phyloP scores from a whole-genome alignment of 64 coral and sea anemone genomes.

The Stichodactyla mertensii region DNA sequence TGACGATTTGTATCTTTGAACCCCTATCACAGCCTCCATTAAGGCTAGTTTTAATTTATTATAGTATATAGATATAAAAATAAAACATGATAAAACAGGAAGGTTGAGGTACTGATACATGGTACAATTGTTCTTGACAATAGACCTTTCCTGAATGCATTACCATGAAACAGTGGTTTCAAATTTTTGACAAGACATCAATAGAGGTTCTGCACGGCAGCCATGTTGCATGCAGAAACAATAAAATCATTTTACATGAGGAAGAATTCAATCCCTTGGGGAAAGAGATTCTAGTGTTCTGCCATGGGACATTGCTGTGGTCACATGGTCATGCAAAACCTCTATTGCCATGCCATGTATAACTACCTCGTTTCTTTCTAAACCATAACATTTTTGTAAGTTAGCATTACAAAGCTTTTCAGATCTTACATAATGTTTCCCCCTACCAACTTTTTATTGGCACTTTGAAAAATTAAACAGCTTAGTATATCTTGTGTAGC shows the following conservation, averaged over 20 bases:
- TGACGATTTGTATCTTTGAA: background rate
- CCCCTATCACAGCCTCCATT: background rate
- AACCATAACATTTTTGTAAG: background rate
- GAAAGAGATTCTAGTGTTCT: too few species aligned
- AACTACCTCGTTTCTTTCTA: background rate
- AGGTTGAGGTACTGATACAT: background rate
- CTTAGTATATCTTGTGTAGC: background rate
- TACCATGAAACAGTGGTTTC: too few species aligned
- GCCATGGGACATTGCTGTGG: too few species aligned
- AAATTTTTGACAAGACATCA: too few species aligned
- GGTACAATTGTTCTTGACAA: background rate
- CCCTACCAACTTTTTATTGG: background rate
- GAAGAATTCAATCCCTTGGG: too few species aligned
- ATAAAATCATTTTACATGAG: too few species aligned
- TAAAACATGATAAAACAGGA: background rate
- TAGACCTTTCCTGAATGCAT: too few species aligned
- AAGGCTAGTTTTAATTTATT: background rate
- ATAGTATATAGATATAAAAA: background rate
- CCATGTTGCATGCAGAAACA: too few species aligned
- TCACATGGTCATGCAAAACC: too few species aligned
- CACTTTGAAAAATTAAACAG: background rate
- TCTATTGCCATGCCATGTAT: background rate
- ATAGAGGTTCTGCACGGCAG: too few species aligned
- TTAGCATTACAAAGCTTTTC: background rate
- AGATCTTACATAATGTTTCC: background rate